Conservation (phyloP, 2,888 invertebrate genomes). For the Nowickia ferox region DNA sequence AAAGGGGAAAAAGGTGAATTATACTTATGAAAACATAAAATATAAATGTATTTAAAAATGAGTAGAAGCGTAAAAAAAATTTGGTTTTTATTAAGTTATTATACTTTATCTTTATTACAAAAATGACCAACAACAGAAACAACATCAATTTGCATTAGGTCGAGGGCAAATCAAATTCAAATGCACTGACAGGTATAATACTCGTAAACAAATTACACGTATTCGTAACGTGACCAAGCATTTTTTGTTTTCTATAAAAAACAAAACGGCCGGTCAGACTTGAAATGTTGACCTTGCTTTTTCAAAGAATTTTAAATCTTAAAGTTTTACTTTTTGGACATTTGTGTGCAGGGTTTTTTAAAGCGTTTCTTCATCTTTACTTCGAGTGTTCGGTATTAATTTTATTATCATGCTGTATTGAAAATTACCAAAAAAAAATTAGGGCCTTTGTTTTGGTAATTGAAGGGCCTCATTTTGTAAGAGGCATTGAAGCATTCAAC, state of each 20-base stretch:
- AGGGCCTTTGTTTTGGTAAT: no score
- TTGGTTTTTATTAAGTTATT: constrained; percentile 14
- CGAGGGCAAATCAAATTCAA: background rate
- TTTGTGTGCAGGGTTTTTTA: no score
- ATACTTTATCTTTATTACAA: constrained; percentile 22
- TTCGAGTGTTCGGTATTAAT: no score
- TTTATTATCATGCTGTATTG: no score
- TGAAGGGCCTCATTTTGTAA: no score
- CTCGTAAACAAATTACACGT: background rate
- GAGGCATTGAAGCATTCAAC: no score
- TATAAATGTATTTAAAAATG: constrained; percentile 14
- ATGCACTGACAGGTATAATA: background rate
- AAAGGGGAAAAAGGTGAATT: constrained; percentile 7
- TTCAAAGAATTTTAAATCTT: no score
- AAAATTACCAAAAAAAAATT: no score
- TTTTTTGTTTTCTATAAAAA: background rate
- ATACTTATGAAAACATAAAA: background rate
- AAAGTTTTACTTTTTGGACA: no score
- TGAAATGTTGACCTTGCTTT: no score
- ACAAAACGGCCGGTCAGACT: background rate
- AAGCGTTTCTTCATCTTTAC: no score
- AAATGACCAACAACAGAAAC: constrained; percentile 3
- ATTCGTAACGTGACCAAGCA: background rate
- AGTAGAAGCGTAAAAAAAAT: background rate
- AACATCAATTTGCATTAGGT: constrained; percentile 14